phyloP scores from a whole-genome alignment of 2,113 vertebrate species.

The Tamias sibiricus region DNA sequence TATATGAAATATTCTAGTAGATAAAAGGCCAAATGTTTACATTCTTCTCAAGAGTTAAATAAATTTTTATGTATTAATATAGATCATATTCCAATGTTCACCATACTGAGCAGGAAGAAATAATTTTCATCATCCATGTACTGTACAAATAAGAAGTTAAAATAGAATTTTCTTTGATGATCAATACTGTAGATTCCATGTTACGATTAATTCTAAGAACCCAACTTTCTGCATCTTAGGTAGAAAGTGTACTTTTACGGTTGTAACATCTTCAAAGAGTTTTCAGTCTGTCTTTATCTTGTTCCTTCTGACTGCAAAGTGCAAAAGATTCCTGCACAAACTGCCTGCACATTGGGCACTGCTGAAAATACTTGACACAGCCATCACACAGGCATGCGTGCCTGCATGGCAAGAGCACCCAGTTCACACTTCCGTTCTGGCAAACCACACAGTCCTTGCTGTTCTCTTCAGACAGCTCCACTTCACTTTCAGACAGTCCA shows the following conservation, averaged over 20 bases:
- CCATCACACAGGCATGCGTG: slow-evolving; percentile 94
- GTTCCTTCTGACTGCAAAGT: slow-evolving; percentile 85
- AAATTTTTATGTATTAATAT: neutral
- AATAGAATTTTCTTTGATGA: slow-evolving; percentile 20
- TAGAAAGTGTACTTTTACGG: neutral
- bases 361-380: slow-evolving; percentile 92
- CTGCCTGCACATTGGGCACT: slow-evolving; percentile 97
- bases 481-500: slow-evolving; percentile 78
- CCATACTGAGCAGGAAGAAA: slow-evolving; percentile 8
- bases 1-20: neutral
- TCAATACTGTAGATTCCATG: slow-evolving; percentile 25
- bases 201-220: slow-evolving; percentile 29
- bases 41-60: slow-evolving; percentile 46
- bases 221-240: slow-evolving; percentile 24
- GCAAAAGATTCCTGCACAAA: slow-evolving; percentile 94
- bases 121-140: neutral
- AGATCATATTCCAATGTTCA: neutral
- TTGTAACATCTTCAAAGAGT: slow-evolving; percentile 30
- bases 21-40: slow-evolving; percentile 41
- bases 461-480: slow-evolving; percentile 81
- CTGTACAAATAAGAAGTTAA: neutral
- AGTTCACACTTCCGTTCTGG: slow-evolving; percentile 94
- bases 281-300: slow-evolving; percentile 72
- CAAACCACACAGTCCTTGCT: slow-evolving; percentile 96
- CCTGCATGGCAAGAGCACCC: slow-evolving; percentile 96